These are phyloP conservation scores for Chaetodon trifascialis DNA, from an alignment of 2,113 vertebrate species.

Conservation along the genomic window DNA sequence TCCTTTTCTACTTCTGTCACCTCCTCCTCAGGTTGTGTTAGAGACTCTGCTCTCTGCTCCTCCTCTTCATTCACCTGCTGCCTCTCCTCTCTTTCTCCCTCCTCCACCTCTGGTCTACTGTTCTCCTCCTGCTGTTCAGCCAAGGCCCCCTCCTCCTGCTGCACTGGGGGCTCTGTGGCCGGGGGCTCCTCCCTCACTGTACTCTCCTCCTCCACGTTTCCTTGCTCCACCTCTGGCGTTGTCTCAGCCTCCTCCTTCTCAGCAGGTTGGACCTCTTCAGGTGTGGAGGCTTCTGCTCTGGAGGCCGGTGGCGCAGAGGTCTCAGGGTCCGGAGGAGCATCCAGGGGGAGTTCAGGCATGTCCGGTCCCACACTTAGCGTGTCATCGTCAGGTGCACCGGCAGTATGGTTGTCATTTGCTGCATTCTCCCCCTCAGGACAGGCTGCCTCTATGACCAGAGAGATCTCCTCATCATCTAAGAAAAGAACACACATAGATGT, in stretches of 20 bases:
- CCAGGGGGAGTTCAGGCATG: slow-evolving; percentile 82
- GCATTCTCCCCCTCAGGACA: slow-evolving; percentile 67
- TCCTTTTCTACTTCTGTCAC: slow-evolving; percentile 28
- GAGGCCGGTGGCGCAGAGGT: background rate
- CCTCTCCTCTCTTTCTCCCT: slow-evolving; percentile 16
- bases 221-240: slow-evolving; percentile 9
- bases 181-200: slow-evolving; percentile 67
- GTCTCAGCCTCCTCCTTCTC: slow-evolving; percentile 17
- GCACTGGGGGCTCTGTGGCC: slow-evolving; percentile 66
- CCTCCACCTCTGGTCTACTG: background rate
- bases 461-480: slow-evolving; percentile 95
- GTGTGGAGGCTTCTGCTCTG: background rate
- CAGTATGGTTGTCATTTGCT: slow-evolving; percentile 61
- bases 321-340: slow-evolving; percentile 71
- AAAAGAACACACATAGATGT: slow-evolving; percentile 10
- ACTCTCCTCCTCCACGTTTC: slow-evolving; percentile 67
- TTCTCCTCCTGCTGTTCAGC: slow-evolving; percentile 66
- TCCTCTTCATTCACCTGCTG: slow-evolving; percentile 22
- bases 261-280: slow-evolving; percentile 62
- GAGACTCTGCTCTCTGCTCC: slow-evolving; percentile 24
- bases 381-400: slow-evolving; percentile 74
- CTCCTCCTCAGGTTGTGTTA: slow-evolving; percentile 23
- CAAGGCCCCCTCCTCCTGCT: slow-evolving; percentile 54
- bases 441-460: slow-evolving; percentile 88
- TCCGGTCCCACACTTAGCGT: slow-evolving; percentile 79